Evolutionary conservation across 2,888 invertebrate genomes (phyloP).

Genomic region (Apodemia mormo): DNA sequence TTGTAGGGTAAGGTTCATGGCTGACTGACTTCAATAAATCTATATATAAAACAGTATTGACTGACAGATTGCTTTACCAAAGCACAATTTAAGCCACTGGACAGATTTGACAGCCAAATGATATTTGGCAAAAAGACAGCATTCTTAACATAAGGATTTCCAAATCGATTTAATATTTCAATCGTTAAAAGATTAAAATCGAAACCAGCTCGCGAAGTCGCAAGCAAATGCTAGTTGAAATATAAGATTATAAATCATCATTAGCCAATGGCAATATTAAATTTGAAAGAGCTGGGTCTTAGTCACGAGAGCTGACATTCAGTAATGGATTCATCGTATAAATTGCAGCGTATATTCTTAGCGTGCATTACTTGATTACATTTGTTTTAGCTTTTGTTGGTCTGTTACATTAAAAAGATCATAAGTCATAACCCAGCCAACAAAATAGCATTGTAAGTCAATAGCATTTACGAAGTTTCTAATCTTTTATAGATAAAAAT

Average conservation of each 20-base stretch:
- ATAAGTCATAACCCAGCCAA: background rate
- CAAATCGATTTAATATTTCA: no score
- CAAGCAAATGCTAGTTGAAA: background rate
- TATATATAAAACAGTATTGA: no score
- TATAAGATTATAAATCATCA: background rate
- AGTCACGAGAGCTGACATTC: background rate
- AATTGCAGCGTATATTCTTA: background rate
- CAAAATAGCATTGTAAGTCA: background rate
- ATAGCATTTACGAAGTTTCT: background rate
- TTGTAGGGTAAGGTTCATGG: no score
- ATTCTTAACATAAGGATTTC: no score
- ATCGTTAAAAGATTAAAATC: background rate
- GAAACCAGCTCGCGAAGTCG: background rate
- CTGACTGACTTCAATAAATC: no score
- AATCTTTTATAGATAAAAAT: no score
- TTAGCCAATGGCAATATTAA: background rate
- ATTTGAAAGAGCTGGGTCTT: background rate
- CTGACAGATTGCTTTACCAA: no score
- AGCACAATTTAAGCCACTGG: no score
- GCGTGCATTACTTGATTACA: background rate
- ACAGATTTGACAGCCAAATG: no score
- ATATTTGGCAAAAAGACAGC: no score
- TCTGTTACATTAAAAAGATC: background rate
- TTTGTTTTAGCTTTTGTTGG: background rate
- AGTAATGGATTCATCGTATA: background rate